Conservation (phyloP, 2,888 invertebrate species). For the Cactoblastis cactorum region DNA sequence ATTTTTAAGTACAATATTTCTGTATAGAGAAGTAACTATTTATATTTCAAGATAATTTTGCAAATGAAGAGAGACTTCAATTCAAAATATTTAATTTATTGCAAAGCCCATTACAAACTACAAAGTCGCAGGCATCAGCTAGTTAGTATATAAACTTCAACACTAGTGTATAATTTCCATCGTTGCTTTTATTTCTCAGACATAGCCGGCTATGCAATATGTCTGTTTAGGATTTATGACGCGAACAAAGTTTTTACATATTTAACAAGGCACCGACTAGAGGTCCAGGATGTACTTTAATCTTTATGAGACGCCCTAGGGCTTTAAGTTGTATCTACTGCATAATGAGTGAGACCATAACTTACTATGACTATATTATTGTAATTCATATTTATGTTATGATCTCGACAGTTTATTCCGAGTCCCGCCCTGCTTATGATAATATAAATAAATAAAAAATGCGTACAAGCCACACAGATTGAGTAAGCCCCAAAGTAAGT, state of each 20-base stretch:
- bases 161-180: background rate
- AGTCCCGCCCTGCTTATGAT: no score
- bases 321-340: slow-evolving; percentile 25
- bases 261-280: slow-evolving; percentile 29
- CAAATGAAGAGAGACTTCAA: no score
- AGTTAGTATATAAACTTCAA: no score
- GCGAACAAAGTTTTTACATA: slow-evolving; percentile 32
- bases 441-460: no score
- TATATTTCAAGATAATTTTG: no score
- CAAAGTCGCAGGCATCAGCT: background rate
- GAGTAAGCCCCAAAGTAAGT: no score
- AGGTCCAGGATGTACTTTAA: slow-evolving; percentile 18
- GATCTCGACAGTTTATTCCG: background rate
- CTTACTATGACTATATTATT: slow-evolving; percentile 12
- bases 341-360: slow-evolving; percentile 25
- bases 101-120: no score
- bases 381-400: background rate
- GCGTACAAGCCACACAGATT: no score
- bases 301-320: slow-evolving; percentile 30
- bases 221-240: slow-evolving; percentile 18
- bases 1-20: no score
- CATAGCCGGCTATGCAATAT: slow-evolving; percentile 2
- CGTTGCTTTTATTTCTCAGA: background rate
- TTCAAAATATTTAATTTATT: no score
- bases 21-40: no score